Evolutionary conservation across 2,797 vertebrate genomes (phyloP), one percentile per base, ranked within the genome.

Genomic region (Eidolon dupreanum): DNA sequence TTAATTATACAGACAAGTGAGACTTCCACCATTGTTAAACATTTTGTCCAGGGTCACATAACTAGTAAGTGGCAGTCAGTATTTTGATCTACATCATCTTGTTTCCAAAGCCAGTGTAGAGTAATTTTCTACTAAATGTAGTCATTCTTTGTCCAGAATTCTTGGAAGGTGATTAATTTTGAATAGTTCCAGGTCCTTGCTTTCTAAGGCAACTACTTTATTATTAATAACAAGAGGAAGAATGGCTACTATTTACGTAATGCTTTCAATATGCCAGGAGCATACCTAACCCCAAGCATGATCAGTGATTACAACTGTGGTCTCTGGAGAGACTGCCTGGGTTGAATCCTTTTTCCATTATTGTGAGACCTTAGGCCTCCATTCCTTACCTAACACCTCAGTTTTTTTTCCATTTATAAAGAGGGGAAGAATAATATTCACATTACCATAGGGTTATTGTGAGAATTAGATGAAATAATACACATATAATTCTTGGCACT

Each of bases 91-190:
- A 59, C 12, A 55, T 68, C 19, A 41, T 2, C 59, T 88, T 84
- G 41, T 74, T 93, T 86, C 46, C 71, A 93, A 87, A 94, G 71
- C 43, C 79, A 92, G 2, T 66, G 20, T 26, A 59, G 26, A 93
- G 66, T 88, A 82, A 51, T 93, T 93, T 94, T 91, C 53, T 92
- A 38, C 68, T 83, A 93, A 96, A 70, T n/a, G 2, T 22, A 90
- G 8, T 66, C 71, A 88, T 88, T 11, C 8, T 75, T 86, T 41
- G 78, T 91, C 41, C n/a, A 73, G 63, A 96, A 88, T 95, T 70
- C 68, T 88, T 91, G 13, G 46, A 92, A 33, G 2, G 24, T 90
- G 55, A 90, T 81, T 81, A 93, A 16, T n/a, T 77, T 24, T 94
- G 75, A 90, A 17, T 46, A 59, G 59, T 92, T 95, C 70, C 51